Base-by-base conservation (phyloP, 2,888 invertebrate species). In the Pardosa pseudoannulata region DNA sequence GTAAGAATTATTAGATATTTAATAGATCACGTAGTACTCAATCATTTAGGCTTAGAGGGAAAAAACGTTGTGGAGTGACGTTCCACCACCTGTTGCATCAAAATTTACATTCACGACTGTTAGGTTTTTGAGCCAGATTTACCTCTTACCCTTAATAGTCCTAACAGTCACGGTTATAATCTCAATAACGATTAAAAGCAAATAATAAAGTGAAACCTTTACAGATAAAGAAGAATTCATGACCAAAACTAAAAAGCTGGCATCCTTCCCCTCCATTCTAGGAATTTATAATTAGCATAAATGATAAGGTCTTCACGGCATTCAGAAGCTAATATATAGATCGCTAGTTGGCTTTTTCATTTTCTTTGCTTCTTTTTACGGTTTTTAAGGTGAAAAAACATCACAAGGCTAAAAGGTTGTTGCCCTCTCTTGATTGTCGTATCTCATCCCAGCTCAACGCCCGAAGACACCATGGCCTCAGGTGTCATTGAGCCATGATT, bases 401-500 rank as follows among this genome's bases (percentile, higher is more conserved):
- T n/a, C 11, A 16, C 46, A 46, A 46, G 46, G 46, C 46, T 46
- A 46, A 16, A 46, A 46, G 46, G 46, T n/a, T 46, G 46, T 16
- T 46, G 46, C 46, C 46, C 46, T 46, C n/a, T 6, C 6, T 16
- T 11, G 46, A 36, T 46, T 46, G 16, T 46, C 46, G 46, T 46
- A 46, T 80, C 64, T 72, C 27, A 19, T 39, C 50, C 27, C 62
- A 27, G 67, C 36, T 27, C 28, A 46, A 29, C 65, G 50, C 80
- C 80, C 36, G n/a, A 23, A 36, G 72, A 62, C 27, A 67, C 2
- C 46, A 50, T 46, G 19, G 23, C 71, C 41, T 7, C 46, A 41
- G 16, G 46, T 46, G 32, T 31, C 7, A 32, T 7, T 28, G 7
- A 13, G 23, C 36, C 46, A 29, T 73, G 80, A 73, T 80, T 73